These are phyloP conservation scores for Pocillopora meandrina DNA, from an alignment of 92 coral and sea anemone genomes.

Conservation along the genomic window DNA sequence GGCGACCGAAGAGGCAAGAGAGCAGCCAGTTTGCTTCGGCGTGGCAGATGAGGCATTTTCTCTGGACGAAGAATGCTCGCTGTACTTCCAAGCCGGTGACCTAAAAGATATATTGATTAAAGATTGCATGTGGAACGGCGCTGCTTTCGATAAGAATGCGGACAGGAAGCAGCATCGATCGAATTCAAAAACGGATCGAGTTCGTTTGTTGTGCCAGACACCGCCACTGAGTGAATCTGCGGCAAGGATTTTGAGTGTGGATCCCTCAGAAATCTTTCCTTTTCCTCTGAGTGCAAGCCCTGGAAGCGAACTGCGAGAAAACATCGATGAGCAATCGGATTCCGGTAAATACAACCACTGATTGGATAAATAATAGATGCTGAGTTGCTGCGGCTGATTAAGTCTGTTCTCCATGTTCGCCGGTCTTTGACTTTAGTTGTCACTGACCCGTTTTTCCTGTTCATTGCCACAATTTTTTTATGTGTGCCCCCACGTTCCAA, in stretches of 20 bases:
- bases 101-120: slow-evolving; percentile 93
- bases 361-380: slow-evolving; percentile 56
- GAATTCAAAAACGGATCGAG: slow-evolving; percentile 72
- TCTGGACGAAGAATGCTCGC: slow-evolving; percentile 72
- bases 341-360: slow-evolving; percentile 71
- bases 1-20: slow-evolving; percentile 69
- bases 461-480: slow-evolving; percentile 10
- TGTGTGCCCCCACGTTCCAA: not conserved
- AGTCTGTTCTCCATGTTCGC: slow-evolving; percentile 19
- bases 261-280: slow-evolving; percentile 97
- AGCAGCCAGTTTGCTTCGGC: slow-evolving; percentile 79
- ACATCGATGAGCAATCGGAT: slow-evolving; percentile 68
- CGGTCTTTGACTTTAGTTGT: slow-evolving; percentile 43
- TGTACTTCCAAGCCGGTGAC: slow-evolving; percentile 82
- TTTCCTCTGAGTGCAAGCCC: slow-evolving; percentile 79
- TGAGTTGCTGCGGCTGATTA: slow-evolving; percentile 36
- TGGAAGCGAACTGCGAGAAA: slow-evolving; percentile 50
- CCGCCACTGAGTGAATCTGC: slow-evolving; percentile 93
- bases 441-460: slow-evolving; percentile 23
- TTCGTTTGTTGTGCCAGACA: slow-evolving; percentile 84
- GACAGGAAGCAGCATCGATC: slow-evolving; percentile 44
- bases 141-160: slow-evolving; percentile 64
- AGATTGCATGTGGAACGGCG: slow-evolving; percentile 99
- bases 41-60: slow-evolving; percentile 67
- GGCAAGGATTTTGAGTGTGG: slow-evolving; percentile 90